phyloP scores from a whole-genome alignment of 64 coral and sea anemone species.

The Pocillopora verrucosa region DNA sequence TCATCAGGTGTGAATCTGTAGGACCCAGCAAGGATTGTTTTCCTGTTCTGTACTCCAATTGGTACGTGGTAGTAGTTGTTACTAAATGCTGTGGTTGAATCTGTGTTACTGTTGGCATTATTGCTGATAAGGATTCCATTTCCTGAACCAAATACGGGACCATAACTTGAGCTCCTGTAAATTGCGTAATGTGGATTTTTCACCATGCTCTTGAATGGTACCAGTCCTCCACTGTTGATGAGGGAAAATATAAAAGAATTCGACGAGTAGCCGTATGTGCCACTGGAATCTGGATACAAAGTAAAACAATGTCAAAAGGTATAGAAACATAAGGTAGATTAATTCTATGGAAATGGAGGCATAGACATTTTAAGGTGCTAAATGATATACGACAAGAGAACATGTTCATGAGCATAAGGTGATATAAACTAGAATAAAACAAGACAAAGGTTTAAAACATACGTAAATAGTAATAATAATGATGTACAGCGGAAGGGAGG shows the following conservation, averaged over 20 bases:
- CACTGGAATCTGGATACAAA: neutral
- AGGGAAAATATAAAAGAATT: conserved; percentile 7
- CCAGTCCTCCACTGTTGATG: neutral
- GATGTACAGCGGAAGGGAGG: too few relatives aligned
- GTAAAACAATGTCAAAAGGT: neutral
- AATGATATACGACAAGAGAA: too few relatives aligned
- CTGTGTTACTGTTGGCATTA: neutral
- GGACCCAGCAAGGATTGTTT: neutral
- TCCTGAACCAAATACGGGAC: neutral
- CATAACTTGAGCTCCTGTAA: neutral
- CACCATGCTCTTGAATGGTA: conserved; percentile 1
- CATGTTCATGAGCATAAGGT: too few relatives aligned
- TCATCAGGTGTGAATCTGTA: neutral
- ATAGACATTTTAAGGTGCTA: too few relatives aligned
- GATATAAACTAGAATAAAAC: too few relatives aligned
- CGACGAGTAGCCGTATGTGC: neutral
- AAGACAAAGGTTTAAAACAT: too few relatives aligned
- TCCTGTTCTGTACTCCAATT: neutral
- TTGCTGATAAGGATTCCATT: neutral
- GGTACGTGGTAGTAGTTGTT: neutral
- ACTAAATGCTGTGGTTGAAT: neutral
- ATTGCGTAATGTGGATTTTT: neutral
- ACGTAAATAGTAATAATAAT: too few relatives aligned
- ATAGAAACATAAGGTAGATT: too few relatives aligned
- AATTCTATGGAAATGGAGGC: too few relatives aligned